Base-by-base conservation (phyloP, 2,888 invertebrate genomes). In the Fragum sueziense region DNA sequence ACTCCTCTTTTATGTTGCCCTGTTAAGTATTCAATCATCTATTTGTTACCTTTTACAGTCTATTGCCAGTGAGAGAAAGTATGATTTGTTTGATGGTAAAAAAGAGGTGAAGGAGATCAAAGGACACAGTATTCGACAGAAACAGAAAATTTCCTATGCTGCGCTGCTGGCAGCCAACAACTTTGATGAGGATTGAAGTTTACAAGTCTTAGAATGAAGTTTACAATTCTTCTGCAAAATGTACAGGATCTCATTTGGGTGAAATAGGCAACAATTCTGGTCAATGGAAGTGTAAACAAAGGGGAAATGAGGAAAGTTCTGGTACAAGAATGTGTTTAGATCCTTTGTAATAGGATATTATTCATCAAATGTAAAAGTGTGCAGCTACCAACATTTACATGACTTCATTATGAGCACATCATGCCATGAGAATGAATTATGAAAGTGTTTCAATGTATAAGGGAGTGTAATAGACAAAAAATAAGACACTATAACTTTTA, bases 11-110 rank as follows among this genome's bases (percentile, higher is more conserved):
- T 41, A 17, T 9, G 41, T 9, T 9, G 9, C 52, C 6, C 11
- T n/a, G n/a, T 9, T 9, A 52, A 52, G n/a, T n/a, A 14, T 9
- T 52, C 9, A 9, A 9, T 52, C 11, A 14, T n/a, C 1, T 11
- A 6, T 54, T 11, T 11, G n/a, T 3, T 11, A 22, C 83, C 29
- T 70, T 70, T 86, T 86, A 70, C 90, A 93, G 93, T 93, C 93
- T 0, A 83, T 84, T 69, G 93, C 92, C 17, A 92, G 93, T 25
- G 93, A 92, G 65, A 87, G 90, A 52, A 90, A 89, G 79, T 91
- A 89, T 80, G 86, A 89, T 74, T 74, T 89, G 33, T 91, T 90
- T 72, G 88, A 88, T 33, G 61, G 54, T 14, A 68, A 79, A 25
- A 54, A 70, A 73, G 82, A 82, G n/a, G 80, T 83, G 20, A 81